Conservation (phyloP, 2,113 vertebrate genomes). For the Archilochus colubris region DNA sequence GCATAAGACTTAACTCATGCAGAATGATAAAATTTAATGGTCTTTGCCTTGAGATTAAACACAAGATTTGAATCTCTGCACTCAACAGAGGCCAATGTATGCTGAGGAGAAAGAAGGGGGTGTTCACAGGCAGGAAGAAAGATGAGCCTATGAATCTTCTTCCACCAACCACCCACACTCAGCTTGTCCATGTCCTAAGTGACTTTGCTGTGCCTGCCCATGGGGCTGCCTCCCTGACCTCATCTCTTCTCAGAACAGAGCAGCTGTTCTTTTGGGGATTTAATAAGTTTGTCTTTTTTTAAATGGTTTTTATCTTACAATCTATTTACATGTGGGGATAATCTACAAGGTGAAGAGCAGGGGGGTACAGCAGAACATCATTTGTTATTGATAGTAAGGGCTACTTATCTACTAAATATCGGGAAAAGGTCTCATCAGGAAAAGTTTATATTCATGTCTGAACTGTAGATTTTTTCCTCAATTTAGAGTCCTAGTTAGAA, state of each 20-base stretch:
- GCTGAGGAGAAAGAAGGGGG: background rate
- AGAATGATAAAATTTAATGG: background rate
- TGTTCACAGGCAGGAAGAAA: background rate
- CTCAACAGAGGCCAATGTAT: background rate
- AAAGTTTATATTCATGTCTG: background rate
- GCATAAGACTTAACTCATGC: background rate
- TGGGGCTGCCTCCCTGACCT: background rate
- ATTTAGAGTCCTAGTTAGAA: background rate
- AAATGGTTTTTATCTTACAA: background rate
- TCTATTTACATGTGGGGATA: background rate
- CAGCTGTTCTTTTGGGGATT: background rate
- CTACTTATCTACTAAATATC: background rate
- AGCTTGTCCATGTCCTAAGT: background rate
- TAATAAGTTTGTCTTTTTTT: background rate
- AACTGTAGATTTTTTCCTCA: background rate
- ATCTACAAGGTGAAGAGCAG: background rate
- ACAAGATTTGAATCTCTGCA: background rate
- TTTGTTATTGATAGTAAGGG: background rate
- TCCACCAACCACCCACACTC: background rate
- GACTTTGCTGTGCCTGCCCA: background rate
- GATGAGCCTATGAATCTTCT: background rate
- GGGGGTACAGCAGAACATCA: slow-evolving; percentile 21
- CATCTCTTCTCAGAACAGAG: background rate
- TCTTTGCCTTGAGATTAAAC: background rate
- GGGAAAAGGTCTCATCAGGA: background rate